Conservation (phyloP, 2,888 invertebrate species). For the Antheraea yamamai region DNA sequence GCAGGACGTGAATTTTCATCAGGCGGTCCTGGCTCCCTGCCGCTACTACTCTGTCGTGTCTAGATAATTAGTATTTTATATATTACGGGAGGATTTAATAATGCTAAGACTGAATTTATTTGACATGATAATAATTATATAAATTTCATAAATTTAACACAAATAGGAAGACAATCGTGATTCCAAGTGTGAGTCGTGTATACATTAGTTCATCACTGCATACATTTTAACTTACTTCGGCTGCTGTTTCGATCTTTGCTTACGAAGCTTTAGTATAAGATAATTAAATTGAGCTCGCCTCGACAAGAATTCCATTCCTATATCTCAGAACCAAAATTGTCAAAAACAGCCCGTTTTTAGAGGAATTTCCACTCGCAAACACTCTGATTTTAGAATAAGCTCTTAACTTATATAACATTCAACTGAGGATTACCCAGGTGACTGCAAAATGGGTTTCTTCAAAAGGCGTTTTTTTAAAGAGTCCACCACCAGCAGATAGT, state of each 20-base stretch:
- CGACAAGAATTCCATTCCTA: no score
- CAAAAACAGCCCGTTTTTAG: no score
- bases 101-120: background rate
- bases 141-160: background rate
- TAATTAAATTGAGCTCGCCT: no score
- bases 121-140: background rate
- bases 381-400: no score
- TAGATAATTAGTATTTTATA: constrained; percentile 30
- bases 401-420: no score
- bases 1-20: constrained; percentile 58
- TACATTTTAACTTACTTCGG: background rate
- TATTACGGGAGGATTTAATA: background rate
- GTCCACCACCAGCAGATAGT: no score
- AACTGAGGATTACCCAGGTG: no score
- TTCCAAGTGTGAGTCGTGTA: background rate
- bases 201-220: background rate
- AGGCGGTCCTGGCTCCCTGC: constrained; percentile 72
- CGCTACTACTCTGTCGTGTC: constrained; percentile 73
- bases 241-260: background rate
- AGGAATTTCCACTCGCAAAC: no score
- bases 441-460: no score
- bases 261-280: no score
- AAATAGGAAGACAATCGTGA: background rate
- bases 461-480: no score
- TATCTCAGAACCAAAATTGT: no score